Evolutionary conservation across 2,797 vertebrate genomes (phyloP).

Genomic region (Sebastes iracundus): DNA sequence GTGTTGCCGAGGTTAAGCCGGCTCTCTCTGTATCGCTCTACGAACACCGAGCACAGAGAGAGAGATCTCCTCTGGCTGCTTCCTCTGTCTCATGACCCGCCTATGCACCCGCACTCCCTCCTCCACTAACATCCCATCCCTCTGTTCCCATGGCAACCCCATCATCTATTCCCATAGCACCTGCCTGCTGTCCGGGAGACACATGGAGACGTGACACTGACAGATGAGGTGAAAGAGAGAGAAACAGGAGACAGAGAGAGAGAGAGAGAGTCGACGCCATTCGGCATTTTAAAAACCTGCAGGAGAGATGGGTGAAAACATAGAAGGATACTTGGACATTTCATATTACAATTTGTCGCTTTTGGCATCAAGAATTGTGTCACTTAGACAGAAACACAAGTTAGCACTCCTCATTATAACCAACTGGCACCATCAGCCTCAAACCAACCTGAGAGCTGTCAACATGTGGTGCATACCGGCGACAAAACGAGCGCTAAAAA

Average conservation of each 20-base stretch:
- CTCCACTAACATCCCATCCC: conserved; percentile 38
- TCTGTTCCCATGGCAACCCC: conserved; percentile 72
- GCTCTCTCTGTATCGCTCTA: neutral
- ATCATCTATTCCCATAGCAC: conserved; percentile 69
- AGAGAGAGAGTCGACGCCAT: conserved; percentile 31
- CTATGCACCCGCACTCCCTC: conserved; percentile 31
- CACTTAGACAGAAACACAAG: conserved; percentile 7
- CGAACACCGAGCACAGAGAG: neutral
- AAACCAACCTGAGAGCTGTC: neutral
- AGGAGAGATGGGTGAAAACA: conserved; percentile 55
- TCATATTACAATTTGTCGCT: neutral
- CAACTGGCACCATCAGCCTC: neutral
- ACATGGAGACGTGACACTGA: conserved; percentile 69
- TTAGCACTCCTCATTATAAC: neutral
- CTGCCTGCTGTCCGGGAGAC: conserved; percentile 77
- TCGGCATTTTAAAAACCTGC: conserved; percentile 51
- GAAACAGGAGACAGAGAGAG: conserved; percentile 9
- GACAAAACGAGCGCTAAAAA: neutral
- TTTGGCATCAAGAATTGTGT: conserved; percentile 1
- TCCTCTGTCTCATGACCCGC: conserved; percentile 41
- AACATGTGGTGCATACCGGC: neutral
- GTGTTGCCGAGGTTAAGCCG: neutral
- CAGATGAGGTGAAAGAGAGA: conserved; percentile 65
- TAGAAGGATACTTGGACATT: conserved; percentile 34
- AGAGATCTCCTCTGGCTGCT: conserved; percentile 4